A percentile compares a stretch with the other conserved stretches of the same genome.
These are phyloP conservation scores for Patella ulyssiponensis DNA, from an alignment of 2,888 invertebrate species.

Conservation along the genomic window DNA sequence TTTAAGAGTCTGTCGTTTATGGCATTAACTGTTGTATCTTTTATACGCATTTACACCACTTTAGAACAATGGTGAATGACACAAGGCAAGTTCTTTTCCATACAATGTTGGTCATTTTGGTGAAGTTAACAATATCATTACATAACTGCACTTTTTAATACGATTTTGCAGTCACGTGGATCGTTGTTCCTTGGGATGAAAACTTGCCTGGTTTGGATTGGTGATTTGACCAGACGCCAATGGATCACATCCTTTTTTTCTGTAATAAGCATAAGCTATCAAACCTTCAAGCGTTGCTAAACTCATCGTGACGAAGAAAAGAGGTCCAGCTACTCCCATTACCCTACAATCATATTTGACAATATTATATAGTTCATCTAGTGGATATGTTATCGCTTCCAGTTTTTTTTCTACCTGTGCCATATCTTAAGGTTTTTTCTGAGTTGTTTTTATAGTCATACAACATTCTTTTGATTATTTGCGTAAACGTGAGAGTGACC, in stretches of 20 bases:
- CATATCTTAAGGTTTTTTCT: background rate
- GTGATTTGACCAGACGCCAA: constrained; percentile 46
- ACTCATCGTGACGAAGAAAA: constrained; percentile 42
- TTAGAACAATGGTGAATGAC: no score
- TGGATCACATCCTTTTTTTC: constrained; percentile 53
- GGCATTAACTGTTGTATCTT: no score
- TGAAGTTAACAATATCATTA: no score
- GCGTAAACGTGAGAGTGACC: background rate
- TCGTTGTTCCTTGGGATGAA: no score
- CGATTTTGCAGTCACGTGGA: no score
- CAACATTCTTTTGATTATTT: background rate
- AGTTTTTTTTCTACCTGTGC: background rate
- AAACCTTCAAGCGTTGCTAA: constrained; percentile 54
- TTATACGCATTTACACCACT: no score
- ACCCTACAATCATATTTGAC: constrained; percentile 38
- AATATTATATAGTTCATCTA: background rate
- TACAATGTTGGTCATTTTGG: no score
- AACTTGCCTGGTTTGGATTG: constrained; percentile 57
- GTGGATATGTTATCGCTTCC: background rate
- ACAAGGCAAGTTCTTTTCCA: no score
- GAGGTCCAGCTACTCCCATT: constrained; percentile 44
- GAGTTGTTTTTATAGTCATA: background rate
- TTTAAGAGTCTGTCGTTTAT: no score
- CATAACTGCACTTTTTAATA: no score
- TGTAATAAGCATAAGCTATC: constrained; percentile 57